These are phyloP conservation scores for Caenorhabditis japonica DNA, from an alignment of 2,888 invertebrate species.

Conservation along the genomic window DNA sequence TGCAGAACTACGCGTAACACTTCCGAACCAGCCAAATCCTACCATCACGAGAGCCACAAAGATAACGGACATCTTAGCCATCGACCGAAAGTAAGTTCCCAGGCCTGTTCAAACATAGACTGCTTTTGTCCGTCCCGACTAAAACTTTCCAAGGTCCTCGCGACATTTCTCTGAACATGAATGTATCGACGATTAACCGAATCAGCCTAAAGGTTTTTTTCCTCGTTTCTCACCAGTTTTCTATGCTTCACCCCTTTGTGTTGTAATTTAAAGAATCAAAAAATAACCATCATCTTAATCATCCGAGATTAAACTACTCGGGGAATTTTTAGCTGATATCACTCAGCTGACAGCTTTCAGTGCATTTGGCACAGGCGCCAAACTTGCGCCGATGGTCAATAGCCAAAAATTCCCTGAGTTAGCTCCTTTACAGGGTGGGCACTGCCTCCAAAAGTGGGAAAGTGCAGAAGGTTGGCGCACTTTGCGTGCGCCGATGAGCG, in stretches of 20 bases:
- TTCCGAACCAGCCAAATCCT: slow-evolving; percentile 35
- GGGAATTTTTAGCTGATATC: too few relatives aligned
- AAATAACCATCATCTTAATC: too few relatives aligned
- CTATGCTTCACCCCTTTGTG: slow-evolving; percentile 27
- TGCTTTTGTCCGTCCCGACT: slow-evolving; percentile 28
- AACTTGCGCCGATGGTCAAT: too few relatives aligned
- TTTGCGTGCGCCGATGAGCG: too few relatives aligned
- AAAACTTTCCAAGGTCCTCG: slow-evolving; percentile 44
- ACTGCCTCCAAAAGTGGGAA: too few relatives aligned
- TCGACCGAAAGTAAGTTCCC: slow-evolving; percentile 54
- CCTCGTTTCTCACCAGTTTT: slow-evolving; percentile 16
- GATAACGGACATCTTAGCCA: slow-evolving; percentile 39
- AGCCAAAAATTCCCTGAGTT: too few relatives aligned
- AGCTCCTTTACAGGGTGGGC: too few relatives aligned
- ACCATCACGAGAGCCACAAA: slow-evolving; percentile 4
- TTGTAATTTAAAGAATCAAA: too few relatives aligned
- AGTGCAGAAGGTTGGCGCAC: too few relatives aligned
- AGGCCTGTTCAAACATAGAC: background rate
- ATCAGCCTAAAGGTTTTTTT: slow-evolving; percentile 25
- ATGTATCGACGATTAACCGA: slow-evolving; percentile 26
- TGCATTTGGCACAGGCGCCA: slow-evolving; percentile 16
- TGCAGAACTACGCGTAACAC: slow-evolving; percentile 47
- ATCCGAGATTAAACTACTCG: too few relatives aligned
- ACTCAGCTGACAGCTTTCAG: too few relatives aligned
- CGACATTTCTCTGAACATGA: slow-evolving; percentile 43